phyloP scores from a whole-genome alignment of 30 jellyfish, hydroid and myxozoan species.

The Turritopsis rubra region DNA sequence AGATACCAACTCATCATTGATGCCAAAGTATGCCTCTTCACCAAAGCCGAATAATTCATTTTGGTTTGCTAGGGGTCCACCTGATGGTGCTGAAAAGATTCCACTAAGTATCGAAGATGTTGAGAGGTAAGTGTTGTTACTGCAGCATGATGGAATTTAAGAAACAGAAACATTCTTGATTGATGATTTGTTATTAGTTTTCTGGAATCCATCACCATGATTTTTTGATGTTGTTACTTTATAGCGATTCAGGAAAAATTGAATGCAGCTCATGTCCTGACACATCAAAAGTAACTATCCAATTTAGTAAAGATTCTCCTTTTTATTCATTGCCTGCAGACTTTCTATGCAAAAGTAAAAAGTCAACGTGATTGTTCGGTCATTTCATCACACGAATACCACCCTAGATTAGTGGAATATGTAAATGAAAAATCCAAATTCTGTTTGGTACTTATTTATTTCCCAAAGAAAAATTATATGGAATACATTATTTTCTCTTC shows the following conservation, averaged over 20 bases:
- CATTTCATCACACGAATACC: too few relatives aligned
- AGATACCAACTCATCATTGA: conserved; percentile 36
- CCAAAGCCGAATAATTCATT: conserved; percentile 85
- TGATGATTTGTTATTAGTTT: background rate
- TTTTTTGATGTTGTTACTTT: too few relatives aligned
- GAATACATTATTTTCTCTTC: background rate
- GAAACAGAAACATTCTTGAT: too few relatives aligned
- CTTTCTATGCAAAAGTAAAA: background rate
- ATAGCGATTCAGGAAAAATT: background rate
- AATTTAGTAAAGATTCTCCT: conserved; percentile 80
- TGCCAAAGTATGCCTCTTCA: conserved; percentile 82
- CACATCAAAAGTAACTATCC: conserved; percentile 66
- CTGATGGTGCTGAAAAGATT: conserved; percentile 96
- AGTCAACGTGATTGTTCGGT: background rate
- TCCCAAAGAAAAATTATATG: background rate
- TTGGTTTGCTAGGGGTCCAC: conserved; percentile 97
- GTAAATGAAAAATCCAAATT: background rate
- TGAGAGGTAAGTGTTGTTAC: conserved; percentile 54
- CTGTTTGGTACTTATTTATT: background rate
- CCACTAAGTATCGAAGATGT: conserved; percentile 71
- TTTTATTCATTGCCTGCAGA: conserved; percentile 56
- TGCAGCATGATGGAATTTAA: too few relatives aligned
- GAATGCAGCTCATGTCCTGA: conserved; percentile 61
- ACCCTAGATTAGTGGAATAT: background rate
- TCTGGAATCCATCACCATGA: too few relatives aligned